A percentile compares a stretch with the other conserved stretches of the same genome.
Conservation (phyloP, 2,113 vertebrate species). For the Riparia riparia region DNA sequence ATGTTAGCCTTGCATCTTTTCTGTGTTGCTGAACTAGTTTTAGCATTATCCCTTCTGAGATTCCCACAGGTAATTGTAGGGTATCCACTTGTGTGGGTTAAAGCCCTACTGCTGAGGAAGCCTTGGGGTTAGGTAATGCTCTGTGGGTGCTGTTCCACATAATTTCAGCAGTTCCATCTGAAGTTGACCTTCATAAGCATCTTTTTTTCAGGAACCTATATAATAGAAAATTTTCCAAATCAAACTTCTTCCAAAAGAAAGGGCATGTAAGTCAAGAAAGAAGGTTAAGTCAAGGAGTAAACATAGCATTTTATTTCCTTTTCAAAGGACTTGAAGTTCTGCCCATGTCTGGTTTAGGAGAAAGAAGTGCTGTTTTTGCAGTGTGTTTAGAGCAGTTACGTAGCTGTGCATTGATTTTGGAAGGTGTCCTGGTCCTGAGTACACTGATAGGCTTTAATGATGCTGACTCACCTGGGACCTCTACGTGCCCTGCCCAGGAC, state of each 20-base stretch:
- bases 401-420: not conserved
- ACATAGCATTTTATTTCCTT: not conserved
- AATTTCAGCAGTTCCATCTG: not conserved
- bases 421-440: not conserved
- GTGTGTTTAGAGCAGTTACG: not conserved
- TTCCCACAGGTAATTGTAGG: not conserved
- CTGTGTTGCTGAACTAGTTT: not conserved
- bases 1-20: not conserved
- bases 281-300: not conserved
- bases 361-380: not conserved
- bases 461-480: not conserved
- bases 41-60: not conserved
- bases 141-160: not conserved
- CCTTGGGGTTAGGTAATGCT: not conserved
- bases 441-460: not conserved
- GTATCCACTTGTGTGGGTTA: not conserved
- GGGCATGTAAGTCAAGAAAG: not conserved
- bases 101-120: not conserved
- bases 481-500: not conserved
- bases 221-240: not conserved
- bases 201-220: not conserved
- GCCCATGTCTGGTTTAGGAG: not conserved
- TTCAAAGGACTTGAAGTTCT: not conserved
- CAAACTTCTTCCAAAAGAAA: not conserved
- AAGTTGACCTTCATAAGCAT: not conserved